Percentiles rank a stretch among this genome's conserved stretches.
These are phyloP conservation scores for Trachelus troglodyta DNA, from an alignment of 2,888 invertebrate genomes.

Conservation along the genomic window DNA sequence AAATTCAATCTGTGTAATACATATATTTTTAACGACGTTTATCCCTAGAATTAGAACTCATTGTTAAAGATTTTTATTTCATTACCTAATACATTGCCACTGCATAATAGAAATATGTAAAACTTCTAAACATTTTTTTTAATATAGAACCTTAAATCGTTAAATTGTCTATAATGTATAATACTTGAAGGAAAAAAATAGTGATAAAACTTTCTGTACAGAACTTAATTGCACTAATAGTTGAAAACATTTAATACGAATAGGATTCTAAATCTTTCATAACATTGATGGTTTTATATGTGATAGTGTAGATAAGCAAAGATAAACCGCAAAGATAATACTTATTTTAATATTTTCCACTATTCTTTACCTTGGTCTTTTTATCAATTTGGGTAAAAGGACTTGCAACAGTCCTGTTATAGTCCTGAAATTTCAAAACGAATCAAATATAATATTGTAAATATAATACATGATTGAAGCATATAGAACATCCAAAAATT, in stretches of 20 bases:
- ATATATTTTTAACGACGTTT: not conserved
- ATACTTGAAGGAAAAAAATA: not conserved
- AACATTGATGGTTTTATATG: not conserved
- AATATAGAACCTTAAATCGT: not conserved
- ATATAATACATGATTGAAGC: no score
- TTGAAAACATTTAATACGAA: not conserved
- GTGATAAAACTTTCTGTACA: not conserved
- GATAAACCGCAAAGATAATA: not conserved
- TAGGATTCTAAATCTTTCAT: not conserved
- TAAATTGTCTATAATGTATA: not conserved
- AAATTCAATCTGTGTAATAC: not conserved
- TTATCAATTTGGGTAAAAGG: constrained; percentile 4
- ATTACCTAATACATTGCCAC: not conserved
- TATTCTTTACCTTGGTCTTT: not conserved
- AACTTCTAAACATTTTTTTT: not conserved
- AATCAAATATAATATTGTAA: not conserved
- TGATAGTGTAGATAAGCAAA: not conserved
- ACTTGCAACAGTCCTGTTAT: not conserved
- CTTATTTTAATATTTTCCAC: not conserved
- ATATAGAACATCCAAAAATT: no score
- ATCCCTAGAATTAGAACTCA: no score
- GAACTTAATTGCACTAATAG: not conserved
- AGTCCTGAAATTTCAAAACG: not conserved
- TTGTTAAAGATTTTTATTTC: not conserved
- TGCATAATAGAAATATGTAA: not conserved